Conservation (phyloP, 2,888 invertebrate genomes). For the Rotaria magnacalcarata region DNA sequence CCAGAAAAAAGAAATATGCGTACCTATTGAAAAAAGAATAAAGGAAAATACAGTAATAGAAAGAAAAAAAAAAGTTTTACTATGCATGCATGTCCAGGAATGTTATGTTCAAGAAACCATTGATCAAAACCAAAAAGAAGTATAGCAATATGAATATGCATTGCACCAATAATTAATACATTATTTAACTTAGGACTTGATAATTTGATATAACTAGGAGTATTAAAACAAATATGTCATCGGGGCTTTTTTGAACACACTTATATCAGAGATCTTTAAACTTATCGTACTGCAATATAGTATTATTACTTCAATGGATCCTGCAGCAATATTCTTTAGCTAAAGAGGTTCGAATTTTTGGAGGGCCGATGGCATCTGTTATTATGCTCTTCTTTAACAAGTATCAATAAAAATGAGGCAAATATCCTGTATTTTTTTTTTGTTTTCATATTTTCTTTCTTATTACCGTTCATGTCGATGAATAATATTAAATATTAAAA, state of each 20-base stretch:
- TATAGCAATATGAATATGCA: constrained; percentile 18
- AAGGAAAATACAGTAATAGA: background rate
- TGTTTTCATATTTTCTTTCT: too few species aligned
- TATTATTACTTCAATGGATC: too few species aligned
- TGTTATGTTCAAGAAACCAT: background rate
- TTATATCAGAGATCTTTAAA: too few species aligned
- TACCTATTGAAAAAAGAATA: background rate
- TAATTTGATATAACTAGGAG: constrained; percentile 19
- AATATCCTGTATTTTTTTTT: too few species aligned
- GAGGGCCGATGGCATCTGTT: too few species aligned
- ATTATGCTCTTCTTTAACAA: too few species aligned
- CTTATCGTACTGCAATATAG: too few species aligned
- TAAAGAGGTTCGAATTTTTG: too few species aligned
- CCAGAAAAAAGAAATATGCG: constrained; percentile 38
- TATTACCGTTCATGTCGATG: constrained; percentile 32
- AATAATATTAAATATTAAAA: constrained; percentile 16
- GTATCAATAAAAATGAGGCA: too few species aligned
- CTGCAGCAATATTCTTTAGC: too few species aligned
- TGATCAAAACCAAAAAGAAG: background rate
- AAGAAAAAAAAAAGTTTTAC: background rate
- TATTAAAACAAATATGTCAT: too few species aligned
- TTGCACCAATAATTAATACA: constrained; percentile 7
- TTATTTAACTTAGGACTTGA: constrained; percentile 28
- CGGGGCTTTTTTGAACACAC: too few species aligned
- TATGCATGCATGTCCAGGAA: background rate